Evolutionary conservation across 2,113 vertebrate genomes (phyloP).

Genomic region (Eudyptes chrysolophus): DNA sequence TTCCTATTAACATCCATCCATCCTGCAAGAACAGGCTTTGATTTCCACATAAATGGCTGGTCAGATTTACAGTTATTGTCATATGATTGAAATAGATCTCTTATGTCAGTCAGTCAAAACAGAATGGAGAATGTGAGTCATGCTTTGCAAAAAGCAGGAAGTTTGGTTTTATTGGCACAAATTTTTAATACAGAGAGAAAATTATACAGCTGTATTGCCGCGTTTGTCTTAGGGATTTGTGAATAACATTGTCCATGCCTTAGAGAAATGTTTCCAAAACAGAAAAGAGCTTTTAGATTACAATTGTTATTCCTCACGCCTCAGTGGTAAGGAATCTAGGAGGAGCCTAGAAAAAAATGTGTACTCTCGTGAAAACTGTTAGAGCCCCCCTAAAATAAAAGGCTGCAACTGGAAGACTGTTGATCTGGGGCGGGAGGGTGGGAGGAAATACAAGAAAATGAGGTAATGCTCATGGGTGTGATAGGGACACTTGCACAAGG

Average conservation of each 20-base stretch:
- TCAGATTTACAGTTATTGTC: conserved; percentile 37
- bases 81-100: conserved; percentile 61
- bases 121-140: conserved; percentile 49
- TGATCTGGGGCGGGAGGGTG: background rate
- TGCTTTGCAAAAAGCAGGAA: conserved; percentile 50
- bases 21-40: conserved; percentile 42
- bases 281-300: background rate
- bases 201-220: background rate
- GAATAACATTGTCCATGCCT: background rate
- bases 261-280: background rate
- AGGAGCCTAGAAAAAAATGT: background rate
- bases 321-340: background rate
- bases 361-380: background rate
- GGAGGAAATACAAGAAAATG: background rate
- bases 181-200: conserved; percentile 24
- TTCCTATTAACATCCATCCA: background rate
- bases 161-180: conserved; percentile 21
- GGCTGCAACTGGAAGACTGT: background rate
- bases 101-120: conserved; percentile 55
- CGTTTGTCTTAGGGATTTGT: background rate
- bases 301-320: background rate
- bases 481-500: background rate
- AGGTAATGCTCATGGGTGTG: background rate
- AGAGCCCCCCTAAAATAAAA: background rate
- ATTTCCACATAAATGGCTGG: conserved; percentile 44